These are phyloP conservation scores for Enteromius paludinosus DNA, from an alignment of 2,797 vertebrate species.

Conservation along the genomic window DNA sequence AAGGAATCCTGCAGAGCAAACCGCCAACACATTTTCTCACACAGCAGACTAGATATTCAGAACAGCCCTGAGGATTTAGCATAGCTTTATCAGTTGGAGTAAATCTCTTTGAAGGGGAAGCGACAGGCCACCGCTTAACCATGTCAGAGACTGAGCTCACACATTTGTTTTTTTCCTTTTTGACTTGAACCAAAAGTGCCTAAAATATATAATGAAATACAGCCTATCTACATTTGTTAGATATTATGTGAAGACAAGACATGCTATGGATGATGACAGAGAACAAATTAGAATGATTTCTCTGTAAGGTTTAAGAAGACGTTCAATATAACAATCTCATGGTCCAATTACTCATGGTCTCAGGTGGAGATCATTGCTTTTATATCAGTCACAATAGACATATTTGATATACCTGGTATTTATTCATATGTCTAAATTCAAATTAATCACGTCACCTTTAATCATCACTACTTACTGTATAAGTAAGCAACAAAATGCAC, in stretches of 20 bases:
- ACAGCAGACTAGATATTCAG: conserved; percentile 8
- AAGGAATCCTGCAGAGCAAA: conserved; percentile 13
- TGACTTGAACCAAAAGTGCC: neutral
- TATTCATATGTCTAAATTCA: neutral
- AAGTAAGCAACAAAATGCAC: neutral
- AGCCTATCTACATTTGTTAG: neutral
- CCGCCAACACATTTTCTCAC: conserved; percentile 21
- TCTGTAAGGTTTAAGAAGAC: neutral
- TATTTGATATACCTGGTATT: neutral
- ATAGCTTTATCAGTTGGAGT: conserved; percentile 24
- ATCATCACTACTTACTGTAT: neutral
- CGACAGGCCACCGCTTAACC: neutral
- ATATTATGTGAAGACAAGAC: conserved; percentile 16
- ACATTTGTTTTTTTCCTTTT: conserved; percentile 16
- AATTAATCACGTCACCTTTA: neutral
- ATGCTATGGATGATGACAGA: neutral
- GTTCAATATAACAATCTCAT: neutral
- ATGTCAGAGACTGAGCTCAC: neutral
- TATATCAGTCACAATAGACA: conserved; percentile 2
- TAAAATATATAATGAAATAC: neutral
- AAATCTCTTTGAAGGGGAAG: conserved; percentile 38
- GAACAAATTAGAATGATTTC: neutral
- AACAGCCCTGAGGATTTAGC: conserved; percentile 19
- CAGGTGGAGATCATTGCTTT: neutral
- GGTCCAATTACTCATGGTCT: neutral